Evolutionary conservation across 2,888 invertebrate species (phyloP).

Genomic region (Stenoptilia bipunctidactyla): DNA sequence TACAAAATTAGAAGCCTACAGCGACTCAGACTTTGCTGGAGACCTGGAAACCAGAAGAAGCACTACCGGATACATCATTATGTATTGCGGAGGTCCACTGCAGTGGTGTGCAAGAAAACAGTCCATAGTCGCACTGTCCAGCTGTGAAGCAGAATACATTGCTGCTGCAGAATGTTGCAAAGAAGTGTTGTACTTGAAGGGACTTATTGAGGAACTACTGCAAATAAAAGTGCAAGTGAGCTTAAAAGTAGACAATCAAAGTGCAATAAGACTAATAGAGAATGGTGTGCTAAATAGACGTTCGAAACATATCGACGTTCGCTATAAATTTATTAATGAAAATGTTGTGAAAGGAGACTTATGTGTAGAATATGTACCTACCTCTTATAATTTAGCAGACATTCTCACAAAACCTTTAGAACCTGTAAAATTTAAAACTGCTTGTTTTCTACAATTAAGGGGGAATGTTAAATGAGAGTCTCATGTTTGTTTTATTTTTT

Average conservation of each 20-base stretch:
- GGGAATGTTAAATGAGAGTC: too few species aligned
- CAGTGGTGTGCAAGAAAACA: slow-evolving; percentile 4
- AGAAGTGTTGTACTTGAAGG: background rate
- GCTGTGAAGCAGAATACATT: slow-evolving; percentile 4
- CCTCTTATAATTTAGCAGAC: background rate
- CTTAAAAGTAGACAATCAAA: slow-evolving; percentile 3
- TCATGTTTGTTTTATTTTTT: too few species aligned
- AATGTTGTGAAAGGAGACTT: background rate
- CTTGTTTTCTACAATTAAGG: too few species aligned
- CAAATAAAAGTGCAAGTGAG: background rate
- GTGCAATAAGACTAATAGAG: slow-evolving; percentile 3
- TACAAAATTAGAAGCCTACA: slow-evolving; percentile 4
- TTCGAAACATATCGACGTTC: slow-evolving; percentile 3
- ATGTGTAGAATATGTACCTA: background rate
- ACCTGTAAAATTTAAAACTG: background rate
- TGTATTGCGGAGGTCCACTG: slow-evolving; percentile 2
- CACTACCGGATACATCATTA: slow-evolving; percentile 5
- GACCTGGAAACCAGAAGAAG: slow-evolving; percentile 8
- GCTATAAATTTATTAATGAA: slow-evolving; percentile 1
- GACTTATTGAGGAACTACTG: background rate
- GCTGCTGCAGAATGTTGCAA: slow-evolving; percentile 3
- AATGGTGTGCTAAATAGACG: slow-evolving; percentile 3
- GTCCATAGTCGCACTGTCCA: slow-evolving; percentile 5
- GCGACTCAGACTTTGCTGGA: slow-evolving; percentile 8
- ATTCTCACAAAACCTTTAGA: background rate